Evolutionary conservation across 2,888 invertebrate genomes (phyloP), one percentile per base, ranked within the genome.

Genomic region (Hemistola chrysoprasaria): DNA sequence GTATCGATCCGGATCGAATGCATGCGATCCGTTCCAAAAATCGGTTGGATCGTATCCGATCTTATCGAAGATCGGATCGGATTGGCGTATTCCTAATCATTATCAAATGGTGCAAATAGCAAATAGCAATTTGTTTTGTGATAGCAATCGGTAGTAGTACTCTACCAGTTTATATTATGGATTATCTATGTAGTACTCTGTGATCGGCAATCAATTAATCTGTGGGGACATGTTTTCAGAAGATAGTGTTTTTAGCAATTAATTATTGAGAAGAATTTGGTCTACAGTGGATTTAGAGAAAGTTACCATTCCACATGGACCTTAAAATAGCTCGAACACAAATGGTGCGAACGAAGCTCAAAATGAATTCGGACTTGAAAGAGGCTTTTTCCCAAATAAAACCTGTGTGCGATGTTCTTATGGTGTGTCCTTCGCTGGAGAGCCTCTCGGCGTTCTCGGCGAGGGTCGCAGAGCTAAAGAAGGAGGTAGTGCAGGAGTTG

Each of bases 371-470:
- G 4, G 75, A 79, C 40, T 34, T 82, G 33, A 78, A 76, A 56
- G 72, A 72, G 25, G 74, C 75, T 31, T 86, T 87, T 71, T 54
- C 65, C 24, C 63, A 62, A 24, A 72, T 92, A 30, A 91, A 91
- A 62, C 90, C 91, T 9, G 60, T 90, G 9, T 91, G 91, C 53
- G 90, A 91, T 62, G 62, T 74, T 44, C 71, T 92, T 16, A 82
- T 90, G 71, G 71, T 78, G 27, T 64, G 74, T 50, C 91, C 91
- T 1, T 75, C 78, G 11, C 55, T 69, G 11, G 75, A 83, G 20
- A 81, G 68, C 40, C 69, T 90, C 20, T 50, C 53, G 5, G 60
- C 73, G 16, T 79, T 90, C 45, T 59, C 61, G 1, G 46, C 58
- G 3, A 50, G 67, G 9, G 63, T 90, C 3, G 53, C 62, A n/a